These are phyloP conservation scores for Drosophila bipectinata DNA, from an alignment of 1,140 invertebrate species.

Conservation along the genomic window DNA sequence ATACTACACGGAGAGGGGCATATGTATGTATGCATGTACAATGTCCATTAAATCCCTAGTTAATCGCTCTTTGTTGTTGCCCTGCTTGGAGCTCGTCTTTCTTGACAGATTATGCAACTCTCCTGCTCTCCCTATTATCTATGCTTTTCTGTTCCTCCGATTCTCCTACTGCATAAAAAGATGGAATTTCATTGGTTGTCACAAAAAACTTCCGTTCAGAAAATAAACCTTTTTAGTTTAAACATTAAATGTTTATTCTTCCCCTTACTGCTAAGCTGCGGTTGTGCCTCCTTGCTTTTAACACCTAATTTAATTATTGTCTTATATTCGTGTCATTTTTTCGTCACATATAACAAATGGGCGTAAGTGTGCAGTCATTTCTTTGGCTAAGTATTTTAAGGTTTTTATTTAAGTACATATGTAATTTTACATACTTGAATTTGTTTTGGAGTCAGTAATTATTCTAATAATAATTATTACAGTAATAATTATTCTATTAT, in stretches of 20 bases:
- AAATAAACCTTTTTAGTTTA: conserved; percentile 1
- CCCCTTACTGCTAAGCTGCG: no score
- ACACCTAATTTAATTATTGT: conserved; percentile 42
- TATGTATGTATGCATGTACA: conserved; percentile 6
- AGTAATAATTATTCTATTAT: no score
- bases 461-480: no score
- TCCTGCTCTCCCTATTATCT: conserved; percentile 7
- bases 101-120: conserved; percentile 48
- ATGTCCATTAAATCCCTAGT: conserved; percentile 23
- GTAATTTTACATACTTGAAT: conserved; percentile 1
- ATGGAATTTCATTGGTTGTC: conserved; percentile 18
- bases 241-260: neutral
- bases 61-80: conserved; percentile 30
- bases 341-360: conserved; percentile 18
- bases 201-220: neutral
- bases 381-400: conserved; percentile 1
- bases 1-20: neutral
- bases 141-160: neutral
- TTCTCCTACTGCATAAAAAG: conserved; percentile 16
- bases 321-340: conserved; percentile 45
- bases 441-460: conserved; percentile 18
- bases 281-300: neutral
- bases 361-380: neutral
- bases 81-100: conserved; percentile 38
- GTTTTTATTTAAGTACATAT: conserved; percentile 1